Percentiles rank a stretch among this genome's conserved stretches.
phyloP scores from a whole-genome alignment of 2,797 vertebrate species.

The Hoplostethus mediterraneus region DNA sequence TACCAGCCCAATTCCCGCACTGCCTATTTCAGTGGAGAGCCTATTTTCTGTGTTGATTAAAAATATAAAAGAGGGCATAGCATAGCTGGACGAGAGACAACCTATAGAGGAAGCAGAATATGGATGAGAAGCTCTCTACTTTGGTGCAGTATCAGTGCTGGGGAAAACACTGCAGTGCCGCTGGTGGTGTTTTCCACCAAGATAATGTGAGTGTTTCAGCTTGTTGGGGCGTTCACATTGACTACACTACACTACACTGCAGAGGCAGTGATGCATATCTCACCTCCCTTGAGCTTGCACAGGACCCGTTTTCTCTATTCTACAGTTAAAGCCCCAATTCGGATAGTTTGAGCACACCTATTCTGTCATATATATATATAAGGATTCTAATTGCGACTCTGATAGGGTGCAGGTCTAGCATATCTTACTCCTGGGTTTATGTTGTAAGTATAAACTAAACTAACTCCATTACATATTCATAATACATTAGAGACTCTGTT shows the following conservation, averaged over 20 bases:
- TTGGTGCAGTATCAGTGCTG: constrained; percentile 85
- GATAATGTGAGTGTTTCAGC: constrained; percentile 71
- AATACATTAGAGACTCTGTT: neutral
- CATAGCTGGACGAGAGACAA: constrained; percentile 45
- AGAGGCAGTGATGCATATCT: constrained; percentile 77
- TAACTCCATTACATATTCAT: neutral
- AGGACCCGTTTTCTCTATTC: constrained; percentile 48
- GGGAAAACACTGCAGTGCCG: constrained; percentile 85
- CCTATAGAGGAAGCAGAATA: constrained; percentile 50
- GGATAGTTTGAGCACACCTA: no score
- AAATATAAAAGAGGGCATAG: constrained; percentile 6
- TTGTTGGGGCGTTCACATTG: constrained; percentile 81
- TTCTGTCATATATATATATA: no score
- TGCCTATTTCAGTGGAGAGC: constrained; percentile 3
- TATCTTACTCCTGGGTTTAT: constrained; percentile 5
- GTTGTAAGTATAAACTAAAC: neutral
- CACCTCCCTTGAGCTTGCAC: constrained; percentile 50
- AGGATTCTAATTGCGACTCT: neutral
- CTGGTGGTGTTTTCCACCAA: constrained; percentile 83
- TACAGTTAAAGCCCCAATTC: constrained; percentile 27
- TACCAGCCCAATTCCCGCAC: constrained; percentile 20
- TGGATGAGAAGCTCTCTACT: constrained; percentile 68
- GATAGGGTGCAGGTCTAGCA: neutral
- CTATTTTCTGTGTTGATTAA: constrained; percentile 28
- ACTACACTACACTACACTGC: constrained; percentile 82